phyloP scores from a whole-genome alignment of 2,888 invertebrate genomes.

The Thymelicus lineola region DNA sequence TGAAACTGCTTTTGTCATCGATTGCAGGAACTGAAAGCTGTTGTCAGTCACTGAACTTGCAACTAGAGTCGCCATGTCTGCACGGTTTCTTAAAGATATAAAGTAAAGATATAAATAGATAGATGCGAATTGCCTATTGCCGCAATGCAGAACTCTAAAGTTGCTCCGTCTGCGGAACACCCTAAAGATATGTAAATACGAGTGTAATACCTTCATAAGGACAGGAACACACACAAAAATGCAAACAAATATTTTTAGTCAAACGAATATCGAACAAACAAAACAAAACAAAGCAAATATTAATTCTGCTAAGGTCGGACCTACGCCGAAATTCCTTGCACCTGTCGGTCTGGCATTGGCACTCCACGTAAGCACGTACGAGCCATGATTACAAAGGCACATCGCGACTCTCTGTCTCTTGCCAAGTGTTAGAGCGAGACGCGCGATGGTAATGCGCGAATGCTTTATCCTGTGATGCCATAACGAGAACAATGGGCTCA shows the following conservation, averaged over 20 bases:
- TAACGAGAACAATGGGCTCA: constrained; percentile 37
- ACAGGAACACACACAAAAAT: neutral
- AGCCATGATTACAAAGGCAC: constrained; percentile 35
- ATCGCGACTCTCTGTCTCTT: constrained; percentile 47
- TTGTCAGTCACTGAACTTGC: too few species aligned
- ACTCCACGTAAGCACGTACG: constrained; percentile 38
- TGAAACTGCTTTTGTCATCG: too few species aligned
- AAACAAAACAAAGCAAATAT: constrained; percentile 31
- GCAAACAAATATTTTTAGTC: constrained; percentile 19
- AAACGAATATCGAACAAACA: constrained; percentile 23
- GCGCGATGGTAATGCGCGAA: constrained; percentile 20
- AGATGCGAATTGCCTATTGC: too few species aligned
- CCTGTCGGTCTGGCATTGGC: constrained; percentile 43
- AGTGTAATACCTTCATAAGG: too few species aligned
- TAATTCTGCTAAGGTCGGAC: constrained; percentile 66
- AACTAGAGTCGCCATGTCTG: too few species aligned
- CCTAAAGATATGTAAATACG: too few species aligned
- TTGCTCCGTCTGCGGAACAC: too few species aligned
- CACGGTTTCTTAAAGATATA: too few species aligned
- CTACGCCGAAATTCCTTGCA: constrained; percentile 64
- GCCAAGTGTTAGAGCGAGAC: constrained; percentile 46
- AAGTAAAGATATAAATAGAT: too few species aligned
- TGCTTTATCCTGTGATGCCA: constrained; percentile 34
- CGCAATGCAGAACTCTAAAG: too few species aligned
- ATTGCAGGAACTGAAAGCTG: too few species aligned